A percentile compares a stretch with the other conserved stretches of the same genome.
These are phyloP conservation scores for Drosophila neonasuta DNA, from an alignment of 2,888 invertebrate genomes.

Conservation along the genomic window DNA sequence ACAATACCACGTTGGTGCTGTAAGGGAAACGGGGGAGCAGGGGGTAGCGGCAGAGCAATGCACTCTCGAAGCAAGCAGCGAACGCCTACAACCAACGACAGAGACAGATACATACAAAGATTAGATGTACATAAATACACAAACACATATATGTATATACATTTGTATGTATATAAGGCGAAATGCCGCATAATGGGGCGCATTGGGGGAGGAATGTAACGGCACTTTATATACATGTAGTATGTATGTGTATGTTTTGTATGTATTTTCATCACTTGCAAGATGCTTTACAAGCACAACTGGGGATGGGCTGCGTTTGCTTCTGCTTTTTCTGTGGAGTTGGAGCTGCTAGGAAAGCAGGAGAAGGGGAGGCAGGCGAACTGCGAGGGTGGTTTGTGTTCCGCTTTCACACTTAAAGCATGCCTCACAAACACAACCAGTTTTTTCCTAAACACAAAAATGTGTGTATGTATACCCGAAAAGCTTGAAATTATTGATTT, in stretches of 20 bases:
- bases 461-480: constrained; percentile 68
- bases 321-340: constrained; percentile 28
- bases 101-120: constrained; percentile 55
- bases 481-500: constrained; percentile 73
- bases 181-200: constrained; percentile 68
- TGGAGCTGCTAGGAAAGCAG: constrained; percentile 32
- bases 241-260: constrained; percentile 10
- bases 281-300: constrained; percentile 46
- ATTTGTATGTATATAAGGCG: constrained; percentile 22
- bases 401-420: constrained; percentile 68
- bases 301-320: constrained; percentile 22
- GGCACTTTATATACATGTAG: constrained; percentile 50
- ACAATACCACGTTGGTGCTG: constrained; percentile 43
- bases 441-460: constrained; percentile 38
- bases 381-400: constrained; percentile 69
- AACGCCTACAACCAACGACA: constrained; percentile 47
- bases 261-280: constrained; percentile 42
- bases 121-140: constrained; percentile 26
- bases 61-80: constrained; percentile 54
- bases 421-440: constrained; percentile 51
- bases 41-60: constrained; percentile 58
- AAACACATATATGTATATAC: constrained; percentile 14
- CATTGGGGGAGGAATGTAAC: constrained; percentile 65
- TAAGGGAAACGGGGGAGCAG: constrained; percentile 13
- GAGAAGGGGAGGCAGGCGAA: constrained; percentile 3